Base-by-base conservation (phyloP, 2,888 invertebrate species). In the Pantelozetes paolii region DNA sequence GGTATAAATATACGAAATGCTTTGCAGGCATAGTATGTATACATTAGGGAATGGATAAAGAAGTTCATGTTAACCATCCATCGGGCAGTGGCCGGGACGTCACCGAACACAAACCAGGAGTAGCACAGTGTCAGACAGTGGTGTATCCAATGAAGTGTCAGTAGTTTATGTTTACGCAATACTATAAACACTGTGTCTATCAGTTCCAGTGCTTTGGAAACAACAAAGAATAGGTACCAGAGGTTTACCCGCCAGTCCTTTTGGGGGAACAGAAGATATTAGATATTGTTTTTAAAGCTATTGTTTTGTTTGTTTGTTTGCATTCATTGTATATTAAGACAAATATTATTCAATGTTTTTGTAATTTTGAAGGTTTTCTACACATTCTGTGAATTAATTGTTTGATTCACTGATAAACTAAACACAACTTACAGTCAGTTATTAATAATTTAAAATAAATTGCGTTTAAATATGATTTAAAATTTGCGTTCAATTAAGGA, bases 1-100 rank as follows among this genome's bases (percentile, higher is more conserved):
- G 96, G 95, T 75, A 93, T 91, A 81, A 87, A 88, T 82, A 89
- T 89, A 77, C 90, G 89, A 87, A 94, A 90, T 79, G 93, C 91
- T 80, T 89, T 89, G 73, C 92, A 84, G 1, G 92, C 92, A 84
- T 90, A 95, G 84, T 94, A 94, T 5, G 90, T 87, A 84, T 94
- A 94, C 94, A 95, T 94, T 79, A 93, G n/a, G 11, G 74, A 70
- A 36, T 69, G 69, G 6, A 69, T 28, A 6, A 26, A 1, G 18
- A 69, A 69, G 28, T 69, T 69, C 69, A 69, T 69, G 26, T 28
- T 69, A 13, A 69, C 69, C 69, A 28, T 23, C 45, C 76, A 76
- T 1, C 73, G 75, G 11, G 76, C 77, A 2, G 71, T 76, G 0
- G 64, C 75, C 26, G 77, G 76, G 32, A 69, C 69, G 42, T 75